Evolutionary conservation across 2,888 invertebrate genomes (phyloP).

Genomic region (Myopa tessellatipennis): DNA sequence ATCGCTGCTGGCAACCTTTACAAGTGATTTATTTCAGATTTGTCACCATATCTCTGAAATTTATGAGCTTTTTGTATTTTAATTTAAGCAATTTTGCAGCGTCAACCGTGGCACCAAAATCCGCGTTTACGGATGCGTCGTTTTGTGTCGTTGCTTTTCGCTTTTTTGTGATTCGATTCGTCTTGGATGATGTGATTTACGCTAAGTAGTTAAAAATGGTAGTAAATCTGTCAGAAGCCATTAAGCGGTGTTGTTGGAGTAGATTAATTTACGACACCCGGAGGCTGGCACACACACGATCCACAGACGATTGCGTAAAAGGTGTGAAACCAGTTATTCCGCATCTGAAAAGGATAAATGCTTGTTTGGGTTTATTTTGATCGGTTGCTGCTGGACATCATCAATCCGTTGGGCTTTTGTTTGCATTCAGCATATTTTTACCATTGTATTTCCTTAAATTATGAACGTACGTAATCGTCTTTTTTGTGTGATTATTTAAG

Average conservation of each 20-base stretch:
- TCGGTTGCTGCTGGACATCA: slow-evolving; percentile 25
- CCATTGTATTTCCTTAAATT: background rate
- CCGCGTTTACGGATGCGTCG: background rate
- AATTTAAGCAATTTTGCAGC: slow-evolving; percentile 16
- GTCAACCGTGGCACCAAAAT: background rate
- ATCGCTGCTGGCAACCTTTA: slow-evolving; percentile 1
- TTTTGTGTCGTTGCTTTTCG: background rate
- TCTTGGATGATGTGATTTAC: slow-evolving; percentile 35
- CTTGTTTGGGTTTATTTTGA: slow-evolving; percentile 32
- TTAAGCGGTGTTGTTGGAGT: slow-evolving; percentile 12
- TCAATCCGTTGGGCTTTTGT: slow-evolving; percentile 22
- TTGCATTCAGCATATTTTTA: background rate
- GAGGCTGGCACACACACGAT: slow-evolving; percentile 9
- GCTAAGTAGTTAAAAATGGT: slow-evolving; percentile 42
- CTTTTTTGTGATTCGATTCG: background rate
- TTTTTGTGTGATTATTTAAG: background rate
- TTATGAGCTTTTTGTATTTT: slow-evolving; percentile 36
- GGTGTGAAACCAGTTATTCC: slow-evolving; percentile 36
- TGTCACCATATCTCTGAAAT: slow-evolving; percentile 37
- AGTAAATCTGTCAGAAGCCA: slow-evolving; percentile 43
- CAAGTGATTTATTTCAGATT: slow-evolving; percentile 40
- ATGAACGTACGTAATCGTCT: background rate
- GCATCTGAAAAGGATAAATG: slow-evolving; percentile 27
- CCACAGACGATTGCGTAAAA: background rate
- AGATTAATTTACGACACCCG: slow-evolving; percentile 28